These are phyloP conservation scores for Montipora foliosa DNA, from an alignment of 64 coral and sea anemone genomes.

Conservation along the genomic window DNA sequence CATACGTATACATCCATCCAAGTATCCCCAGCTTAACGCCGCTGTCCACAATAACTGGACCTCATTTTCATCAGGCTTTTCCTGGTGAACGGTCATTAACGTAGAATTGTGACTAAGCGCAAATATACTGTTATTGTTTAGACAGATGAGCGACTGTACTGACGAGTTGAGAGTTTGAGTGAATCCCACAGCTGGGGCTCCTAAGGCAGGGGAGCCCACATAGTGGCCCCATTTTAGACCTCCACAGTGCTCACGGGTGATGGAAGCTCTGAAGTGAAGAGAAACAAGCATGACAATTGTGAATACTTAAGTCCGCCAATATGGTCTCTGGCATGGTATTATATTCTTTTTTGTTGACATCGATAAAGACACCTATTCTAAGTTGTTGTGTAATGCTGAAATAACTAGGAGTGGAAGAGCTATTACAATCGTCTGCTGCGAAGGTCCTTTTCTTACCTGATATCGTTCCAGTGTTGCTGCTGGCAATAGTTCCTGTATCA, in stretches of 20 bases:
- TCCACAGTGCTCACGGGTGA: slow-evolving; percentile 78
- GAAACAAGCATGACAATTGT: background rate
- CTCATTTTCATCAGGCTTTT: slow-evolving; percentile 45
- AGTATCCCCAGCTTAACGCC: slow-evolving; percentile 81
- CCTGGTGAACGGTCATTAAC: slow-evolving; percentile 67
- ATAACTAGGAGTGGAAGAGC: background rate
- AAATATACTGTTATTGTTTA: slow-evolving; percentile 69
- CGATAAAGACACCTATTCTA: no score
- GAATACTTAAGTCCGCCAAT: no score
- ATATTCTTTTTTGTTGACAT: no score
- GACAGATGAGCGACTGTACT: slow-evolving; percentile 65
- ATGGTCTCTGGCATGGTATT: no score
- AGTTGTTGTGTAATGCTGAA: no score
- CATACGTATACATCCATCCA: slow-evolving; percentile 74
- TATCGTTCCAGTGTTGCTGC: slow-evolving; percentile 36
- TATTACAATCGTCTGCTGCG: background rate
- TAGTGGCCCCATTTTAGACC: slow-evolving; percentile 88
- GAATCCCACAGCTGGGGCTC: slow-evolving; percentile 59
- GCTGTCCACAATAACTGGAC: slow-evolving; percentile 83
- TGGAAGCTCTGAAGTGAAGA: slow-evolving; percentile 45
- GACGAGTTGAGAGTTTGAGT: slow-evolving; percentile 55
- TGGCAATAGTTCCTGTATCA: slow-evolving; percentile 40
- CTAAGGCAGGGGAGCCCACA: slow-evolving; percentile 79
- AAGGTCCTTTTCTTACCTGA: background rate
- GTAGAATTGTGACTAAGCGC: slow-evolving; percentile 74